Conservation (phyloP, 2,888 invertebrate genomes). For the Scaeva pyrastri region DNA sequence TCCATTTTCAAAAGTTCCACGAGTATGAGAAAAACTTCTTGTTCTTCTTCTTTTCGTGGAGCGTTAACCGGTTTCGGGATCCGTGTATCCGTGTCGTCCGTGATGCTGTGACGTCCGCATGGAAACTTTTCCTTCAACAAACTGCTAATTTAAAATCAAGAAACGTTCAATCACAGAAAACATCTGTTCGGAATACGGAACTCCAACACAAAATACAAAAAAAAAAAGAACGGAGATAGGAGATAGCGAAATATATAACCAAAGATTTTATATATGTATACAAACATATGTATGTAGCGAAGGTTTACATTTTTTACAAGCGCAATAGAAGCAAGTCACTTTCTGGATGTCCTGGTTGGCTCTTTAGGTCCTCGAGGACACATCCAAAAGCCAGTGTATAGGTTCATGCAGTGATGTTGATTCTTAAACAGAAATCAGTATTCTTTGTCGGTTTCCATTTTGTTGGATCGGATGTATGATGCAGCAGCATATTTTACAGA, state of each 20-base stretch:
- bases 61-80: background rate
- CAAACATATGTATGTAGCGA: too few species aligned
- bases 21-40: slow-evolving; percentile 7
- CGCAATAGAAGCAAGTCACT: slow-evolving; percentile 42
- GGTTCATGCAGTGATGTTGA: slow-evolving; percentile 32
- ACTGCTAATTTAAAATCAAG: slow-evolving; percentile 73
- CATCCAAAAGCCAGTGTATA: background rate
- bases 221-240: slow-evolving; percentile 3
- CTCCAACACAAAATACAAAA: slow-evolving; percentile 14
- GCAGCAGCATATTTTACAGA: slow-evolving; percentile 54
- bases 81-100: background rate
- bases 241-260: slow-evolving; percentile 23
- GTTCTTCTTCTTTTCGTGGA: slow-evolving; percentile 1
- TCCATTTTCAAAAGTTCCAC: slow-evolving; percentile 5
- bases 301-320: slow-evolving; percentile 55
- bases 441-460: slow-evolving; percentile 53
- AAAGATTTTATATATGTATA: slow-evolving; percentile 47
- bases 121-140: slow-evolving; percentile 55
- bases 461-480: background rate
- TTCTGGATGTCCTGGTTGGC: slow-evolving; percentile 43
- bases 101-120: slow-evolving; percentile 22
- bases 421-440: slow-evolving; percentile 69
- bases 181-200: slow-evolving; percentile 72
- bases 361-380: slow-evolving; percentile 18
- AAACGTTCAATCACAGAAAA: slow-evolving; percentile 74